A percentile compares a stretch with the other conserved stretches of the same genome.
These are phyloP conservation scores for Cenopis cana DNA, from an alignment of 2,888 invertebrate genomes.

Conservation along the genomic window DNA sequence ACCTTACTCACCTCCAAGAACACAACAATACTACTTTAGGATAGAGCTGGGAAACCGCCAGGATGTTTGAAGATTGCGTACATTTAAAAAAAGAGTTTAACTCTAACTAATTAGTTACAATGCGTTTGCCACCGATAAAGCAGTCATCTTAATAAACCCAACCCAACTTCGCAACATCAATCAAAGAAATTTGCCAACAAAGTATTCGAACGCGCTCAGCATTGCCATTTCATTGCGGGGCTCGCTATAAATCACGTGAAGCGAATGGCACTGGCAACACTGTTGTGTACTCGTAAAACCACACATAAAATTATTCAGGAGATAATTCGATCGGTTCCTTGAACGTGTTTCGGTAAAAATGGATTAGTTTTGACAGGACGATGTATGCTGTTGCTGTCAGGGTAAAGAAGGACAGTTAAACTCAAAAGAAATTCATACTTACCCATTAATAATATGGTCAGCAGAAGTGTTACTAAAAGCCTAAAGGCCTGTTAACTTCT, in stretches of 20 bases:
- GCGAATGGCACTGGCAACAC: slow-evolving; percentile 56
- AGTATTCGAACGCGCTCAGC: slow-evolving; percentile 41
- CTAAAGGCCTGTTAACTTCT: neutral
- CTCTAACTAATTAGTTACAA: slow-evolving; percentile 26
- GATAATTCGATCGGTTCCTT: slow-evolving; percentile 75
- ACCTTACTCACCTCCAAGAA: too few relatives aligned
- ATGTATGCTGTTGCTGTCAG: slow-evolving; percentile 34
- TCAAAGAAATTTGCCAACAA: slow-evolving; percentile 40
- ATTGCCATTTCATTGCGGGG: slow-evolving; percentile 47
- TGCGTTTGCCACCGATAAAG: slow-evolving; percentile 12
- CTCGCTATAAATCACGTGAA: slow-evolving; percentile 58
- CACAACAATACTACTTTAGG: too few relatives aligned
- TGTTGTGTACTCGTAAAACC: slow-evolving; percentile 61
- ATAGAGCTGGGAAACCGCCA: too few relatives aligned
- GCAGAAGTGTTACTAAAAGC: neutral
- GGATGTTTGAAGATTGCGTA: too few relatives aligned
- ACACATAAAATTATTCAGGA: slow-evolving; percentile 66
- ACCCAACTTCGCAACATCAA: slow-evolving; percentile 30
- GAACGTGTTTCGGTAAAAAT: slow-evolving; percentile 60
- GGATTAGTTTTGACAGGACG: slow-evolving; percentile 48
- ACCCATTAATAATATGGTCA: neutral
- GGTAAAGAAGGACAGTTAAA: slow-evolving; percentile 4
- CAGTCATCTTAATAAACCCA: slow-evolving; percentile 1
- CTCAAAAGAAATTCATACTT: slow-evolving; percentile 2
- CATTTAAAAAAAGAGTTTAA: too few relatives aligned